These are phyloP conservation scores for Xerus rutilus DNA, from an alignment of 2,797 vertebrate genomes.

Conservation along the genomic window DNA sequence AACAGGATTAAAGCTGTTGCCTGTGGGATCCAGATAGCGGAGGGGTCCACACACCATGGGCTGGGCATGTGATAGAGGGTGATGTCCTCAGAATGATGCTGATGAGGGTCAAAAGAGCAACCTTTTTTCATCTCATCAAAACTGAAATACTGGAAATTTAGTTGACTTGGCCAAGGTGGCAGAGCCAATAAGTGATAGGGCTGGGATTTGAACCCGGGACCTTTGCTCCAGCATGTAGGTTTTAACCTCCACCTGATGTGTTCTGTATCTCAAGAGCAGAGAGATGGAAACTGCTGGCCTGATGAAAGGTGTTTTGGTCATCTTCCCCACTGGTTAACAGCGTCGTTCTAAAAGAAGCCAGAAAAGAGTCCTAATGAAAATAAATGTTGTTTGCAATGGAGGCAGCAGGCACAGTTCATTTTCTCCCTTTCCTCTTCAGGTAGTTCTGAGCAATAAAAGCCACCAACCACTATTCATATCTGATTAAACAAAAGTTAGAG, in stretches of 20 bases:
- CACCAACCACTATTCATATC: constrained; percentile 79
- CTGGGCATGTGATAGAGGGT: background rate
- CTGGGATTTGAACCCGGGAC: background rate
- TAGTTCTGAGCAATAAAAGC: constrained; percentile 67
- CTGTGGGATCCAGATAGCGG: background rate
- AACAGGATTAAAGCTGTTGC: background rate
- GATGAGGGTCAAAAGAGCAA: background rate
- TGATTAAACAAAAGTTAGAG: constrained; percentile 74
- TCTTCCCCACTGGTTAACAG: background rate
- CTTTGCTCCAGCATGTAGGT: background rate
- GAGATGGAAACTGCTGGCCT: background rate
- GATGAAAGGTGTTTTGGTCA: background rate
- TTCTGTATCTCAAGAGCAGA: background rate
- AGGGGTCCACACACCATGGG: too few species aligned
- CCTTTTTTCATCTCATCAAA: background rate
- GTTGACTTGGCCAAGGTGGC: background rate
- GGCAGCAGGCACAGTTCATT: constrained; percentile 57
- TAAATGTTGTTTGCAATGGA: constrained; percentile 2
- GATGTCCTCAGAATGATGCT: background rate
- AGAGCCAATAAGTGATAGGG: background rate
- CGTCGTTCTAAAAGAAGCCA: constrained; percentile 47
- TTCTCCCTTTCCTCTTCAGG: constrained; percentile 65
- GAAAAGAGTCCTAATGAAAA: constrained; percentile 45
- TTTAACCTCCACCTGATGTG: background rate
- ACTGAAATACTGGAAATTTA: background rate